Evolutionary conservation across 2,888 invertebrate species (phyloP).

Genomic region (Phyllotreta striolata): DNA sequence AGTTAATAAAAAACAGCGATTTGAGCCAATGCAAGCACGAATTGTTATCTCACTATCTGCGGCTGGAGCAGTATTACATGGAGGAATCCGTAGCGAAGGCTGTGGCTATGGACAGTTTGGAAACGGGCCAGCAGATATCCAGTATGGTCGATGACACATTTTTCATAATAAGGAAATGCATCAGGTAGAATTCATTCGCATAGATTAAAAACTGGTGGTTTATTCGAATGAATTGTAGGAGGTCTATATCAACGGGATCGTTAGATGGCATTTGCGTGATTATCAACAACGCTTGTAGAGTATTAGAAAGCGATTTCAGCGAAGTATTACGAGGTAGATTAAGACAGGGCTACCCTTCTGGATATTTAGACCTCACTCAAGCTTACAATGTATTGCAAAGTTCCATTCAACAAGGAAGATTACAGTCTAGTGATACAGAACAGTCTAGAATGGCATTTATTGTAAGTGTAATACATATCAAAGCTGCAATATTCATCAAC

Average conservation of each 20-base stretch:
- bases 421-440: constrained; percentile 82
- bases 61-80: constrained; percentile 94
- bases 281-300: constrained; percentile 89
- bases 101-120: constrained; percentile 77
- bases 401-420: constrained; percentile 79
- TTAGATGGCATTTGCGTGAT: constrained; percentile 96
- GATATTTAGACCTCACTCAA: constrained; percentile 79
- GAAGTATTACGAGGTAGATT: constrained; percentile 76
- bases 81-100: constrained; percentile 95
- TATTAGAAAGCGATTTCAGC: constrained; percentile 86
- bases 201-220: background rate
- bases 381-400: constrained; percentile 85
- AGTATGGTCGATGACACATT: constrained; percentile 98
- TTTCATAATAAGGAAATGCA: constrained; percentile 95
- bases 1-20: constrained; percentile 74
- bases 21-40: constrained; percentile 82
- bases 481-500: constrained; percentile 3
- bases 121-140: constrained; percentile 79
- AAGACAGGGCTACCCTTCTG: constrained; percentile 80
- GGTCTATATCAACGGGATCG: constrained; percentile 89
- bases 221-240: constrained; percentile 63
- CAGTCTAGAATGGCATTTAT: constrained; percentile 79
- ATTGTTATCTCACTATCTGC: constrained; percentile 85
- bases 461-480: constrained; percentile 62
- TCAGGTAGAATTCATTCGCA: constrained; percentile 68